phyloP scores from a whole-genome alignment of 2,113 vertebrate species.

The Boleophthalmus pectinirostris region DNA sequence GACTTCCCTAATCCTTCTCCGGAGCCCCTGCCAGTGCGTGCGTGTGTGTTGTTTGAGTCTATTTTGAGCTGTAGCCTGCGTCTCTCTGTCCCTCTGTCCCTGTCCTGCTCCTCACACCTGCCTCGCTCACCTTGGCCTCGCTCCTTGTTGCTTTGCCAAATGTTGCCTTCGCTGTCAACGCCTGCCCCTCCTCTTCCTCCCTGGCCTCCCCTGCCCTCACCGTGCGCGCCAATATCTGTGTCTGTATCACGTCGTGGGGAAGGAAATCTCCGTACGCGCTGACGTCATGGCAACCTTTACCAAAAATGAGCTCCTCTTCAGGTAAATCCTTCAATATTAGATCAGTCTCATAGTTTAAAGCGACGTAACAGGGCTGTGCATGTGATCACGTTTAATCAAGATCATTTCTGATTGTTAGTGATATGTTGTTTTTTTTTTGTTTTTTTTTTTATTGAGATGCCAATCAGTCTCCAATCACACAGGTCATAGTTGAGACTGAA shows the following conservation, averaged over 20 bases:
- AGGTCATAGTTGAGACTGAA: too few relatives aligned
- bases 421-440: too few relatives aligned
- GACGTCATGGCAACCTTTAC: too few relatives aligned
- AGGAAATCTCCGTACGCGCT: neutral
- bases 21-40: neutral
- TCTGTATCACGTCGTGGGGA: neutral
- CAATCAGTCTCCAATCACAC: too few relatives aligned
- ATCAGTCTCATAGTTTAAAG: too few relatives aligned
- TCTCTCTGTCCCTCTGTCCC: neutral
- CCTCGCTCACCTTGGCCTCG: slow-evolving; percentile 28
- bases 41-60: neutral
- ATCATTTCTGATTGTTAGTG: too few relatives aligned
- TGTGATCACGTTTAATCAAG: too few relatives aligned
- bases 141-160: slow-evolving; percentile 50
- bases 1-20: neutral
- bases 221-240: slow-evolving; percentile 18
- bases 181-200: too few relatives aligned
- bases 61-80: neutral
- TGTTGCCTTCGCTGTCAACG: slow-evolving; percentile 58
- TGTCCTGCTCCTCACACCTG: slow-evolving; percentile 4
- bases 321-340: too few relatives aligned
- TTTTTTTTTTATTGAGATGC: too few relatives aligned
- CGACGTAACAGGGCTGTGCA: too few relatives aligned
- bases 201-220: slow-evolving; percentile 40
- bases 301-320: too few relatives aligned